Evolutionary conservation across 2,888 invertebrate genomes (phyloP).

Genomic region (Lydus trimaculatus): DNA sequence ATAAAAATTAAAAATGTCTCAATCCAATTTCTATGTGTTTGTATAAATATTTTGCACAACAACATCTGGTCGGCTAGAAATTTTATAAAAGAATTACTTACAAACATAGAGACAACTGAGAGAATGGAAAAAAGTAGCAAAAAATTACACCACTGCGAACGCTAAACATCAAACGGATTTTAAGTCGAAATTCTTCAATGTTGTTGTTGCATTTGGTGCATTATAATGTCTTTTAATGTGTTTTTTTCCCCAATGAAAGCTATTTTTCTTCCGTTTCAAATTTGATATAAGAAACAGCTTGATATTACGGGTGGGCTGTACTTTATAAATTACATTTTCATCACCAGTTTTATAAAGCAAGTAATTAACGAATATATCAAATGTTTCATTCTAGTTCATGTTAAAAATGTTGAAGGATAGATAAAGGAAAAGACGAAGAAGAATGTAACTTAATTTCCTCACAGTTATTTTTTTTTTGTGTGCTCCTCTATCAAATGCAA

Average conservation of each 20-base stretch:
- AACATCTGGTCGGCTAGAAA: neutral
- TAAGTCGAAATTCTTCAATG: neutral
- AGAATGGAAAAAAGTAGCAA: neutral
- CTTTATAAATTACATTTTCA: constrained; percentile 3
- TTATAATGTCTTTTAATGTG: neutral
- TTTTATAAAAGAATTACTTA: neutral
- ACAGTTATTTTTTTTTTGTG: neutral
- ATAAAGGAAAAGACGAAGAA: neutral
- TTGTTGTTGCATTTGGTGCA: constrained; percentile 4
- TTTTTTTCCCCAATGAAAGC: neutral
- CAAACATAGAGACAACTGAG: neutral
- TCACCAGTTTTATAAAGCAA: neutral
- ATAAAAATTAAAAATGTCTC: neutral
- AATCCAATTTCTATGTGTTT: neutral
- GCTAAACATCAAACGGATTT: constrained; percentile 4
- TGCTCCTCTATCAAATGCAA: neutral
- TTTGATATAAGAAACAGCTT: neutral
- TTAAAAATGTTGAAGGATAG: neutral
- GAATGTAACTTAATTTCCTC: neutral
- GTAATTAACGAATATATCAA: constrained; percentile 1
- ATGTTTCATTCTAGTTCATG: neutral
- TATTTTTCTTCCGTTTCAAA: neutral
- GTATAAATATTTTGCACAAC: neutral
- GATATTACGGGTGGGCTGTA: neutral
- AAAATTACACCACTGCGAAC: neutral